Conservation (phyloP, 2,888 invertebrate species). For the Sesia apiformis region DNA sequence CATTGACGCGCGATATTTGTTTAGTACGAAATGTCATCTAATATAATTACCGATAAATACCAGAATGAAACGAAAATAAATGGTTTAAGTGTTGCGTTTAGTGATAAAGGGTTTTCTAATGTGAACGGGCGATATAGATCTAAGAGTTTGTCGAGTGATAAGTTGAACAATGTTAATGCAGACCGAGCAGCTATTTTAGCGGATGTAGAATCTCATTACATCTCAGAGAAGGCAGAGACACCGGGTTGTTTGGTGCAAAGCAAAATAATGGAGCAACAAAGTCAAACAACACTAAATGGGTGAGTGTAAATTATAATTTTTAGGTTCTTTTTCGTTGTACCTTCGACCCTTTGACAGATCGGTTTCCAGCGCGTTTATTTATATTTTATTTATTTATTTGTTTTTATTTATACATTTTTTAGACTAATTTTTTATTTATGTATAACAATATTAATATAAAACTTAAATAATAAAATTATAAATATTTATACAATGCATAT, state of each 20-base stretch:
- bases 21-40: constrained; percentile 58
- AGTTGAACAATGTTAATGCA: constrained; percentile 58
- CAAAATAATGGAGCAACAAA: constrained; percentile 40
- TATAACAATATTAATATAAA: too few species aligned
- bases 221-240: constrained; percentile 54
- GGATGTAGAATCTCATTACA: constrained; percentile 56
- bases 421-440: too few species aligned
- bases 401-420: too few species aligned
- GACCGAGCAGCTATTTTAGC: constrained; percentile 63
- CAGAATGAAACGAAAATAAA: constrained; percentile 53
- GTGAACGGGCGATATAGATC: constrained; percentile 55
- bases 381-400: too few species aligned
- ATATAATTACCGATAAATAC: constrained; percentile 53
- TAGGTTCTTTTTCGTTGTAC: too few species aligned
- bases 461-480: too few species aligned
- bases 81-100: constrained; percentile 48
- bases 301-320: constrained; percentile 17
- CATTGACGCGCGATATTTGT: constrained; percentile 35
- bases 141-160: constrained; percentile 68
- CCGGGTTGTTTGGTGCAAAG: constrained; percentile 56
- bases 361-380: too few species aligned
- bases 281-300: constrained; percentile 37
- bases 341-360: too few species aligned
- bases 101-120: constrained; percentile 54
- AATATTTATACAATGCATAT: too few species aligned